Percentiles rank a stretch among this genome's conserved stretches.
Conservation (phyloP, 2,113 vertebrate species). For the Natator depressus region DNA sequence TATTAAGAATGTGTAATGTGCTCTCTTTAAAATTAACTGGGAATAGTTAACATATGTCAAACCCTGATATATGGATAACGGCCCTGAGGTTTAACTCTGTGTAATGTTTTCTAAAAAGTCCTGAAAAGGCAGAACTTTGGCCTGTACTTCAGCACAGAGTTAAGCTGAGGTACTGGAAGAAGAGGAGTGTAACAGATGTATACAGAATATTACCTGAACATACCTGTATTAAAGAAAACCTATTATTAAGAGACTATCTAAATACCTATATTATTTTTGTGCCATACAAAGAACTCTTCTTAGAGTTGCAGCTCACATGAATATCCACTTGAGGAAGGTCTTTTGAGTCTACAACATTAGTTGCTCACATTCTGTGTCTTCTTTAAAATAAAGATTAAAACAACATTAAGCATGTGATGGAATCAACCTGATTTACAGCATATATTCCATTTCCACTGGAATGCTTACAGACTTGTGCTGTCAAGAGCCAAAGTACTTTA, state of each 20-base stretch:
- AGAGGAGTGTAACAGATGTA: too few relatives aligned
- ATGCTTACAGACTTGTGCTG: background rate
- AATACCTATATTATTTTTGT: background rate
- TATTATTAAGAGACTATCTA: background rate
- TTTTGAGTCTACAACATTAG: background rate
- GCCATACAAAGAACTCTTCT: background rate
- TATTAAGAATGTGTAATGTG: too few relatives aligned
- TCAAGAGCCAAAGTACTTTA: background rate
- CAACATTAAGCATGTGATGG: background rate
- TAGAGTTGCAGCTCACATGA: fast-evolving
- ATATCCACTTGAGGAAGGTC: background rate
- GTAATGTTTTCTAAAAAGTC: too few relatives aligned
- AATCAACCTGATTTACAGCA: background rate
- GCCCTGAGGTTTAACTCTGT: too few relatives aligned
- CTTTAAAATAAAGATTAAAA: background rate
- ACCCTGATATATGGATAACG: too few relatives aligned
- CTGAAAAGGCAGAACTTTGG: too few relatives aligned
- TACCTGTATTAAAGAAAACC: background rate
- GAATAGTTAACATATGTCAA: too few relatives aligned
- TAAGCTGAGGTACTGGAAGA: too few relatives aligned
- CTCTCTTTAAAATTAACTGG: too few relatives aligned
- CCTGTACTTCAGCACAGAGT: too few relatives aligned
- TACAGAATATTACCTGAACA: too few relatives aligned
- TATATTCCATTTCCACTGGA: background rate
- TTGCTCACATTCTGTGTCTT: background rate